Percentiles rank a stretch among this genome's conserved stretches.
phyloP scores from a whole-genome alignment of 2,113 vertebrate genomes.

The Nicator chloris region DNA sequence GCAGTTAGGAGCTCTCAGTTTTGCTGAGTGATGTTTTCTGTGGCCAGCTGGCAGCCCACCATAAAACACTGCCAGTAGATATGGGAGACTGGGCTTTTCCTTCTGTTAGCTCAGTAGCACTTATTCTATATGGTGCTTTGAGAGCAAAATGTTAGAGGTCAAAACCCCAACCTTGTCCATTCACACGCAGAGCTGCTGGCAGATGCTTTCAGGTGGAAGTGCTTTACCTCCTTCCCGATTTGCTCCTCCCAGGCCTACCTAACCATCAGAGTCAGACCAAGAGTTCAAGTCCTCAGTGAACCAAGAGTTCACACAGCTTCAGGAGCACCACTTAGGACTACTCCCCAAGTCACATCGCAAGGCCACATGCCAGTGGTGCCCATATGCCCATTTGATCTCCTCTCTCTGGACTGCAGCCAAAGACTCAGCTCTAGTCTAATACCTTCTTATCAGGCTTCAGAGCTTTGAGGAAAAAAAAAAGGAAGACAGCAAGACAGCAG shows the following conservation, averaged over 20 bases:
- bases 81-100: not conserved
- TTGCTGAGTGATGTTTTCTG: not conserved
- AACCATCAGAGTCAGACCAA: not conserved
- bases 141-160: not conserved
- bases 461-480: not conserved
- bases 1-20: not conserved
- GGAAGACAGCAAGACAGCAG: not conserved
- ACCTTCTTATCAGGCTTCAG: constrained; percentile 38
- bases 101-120: not conserved
- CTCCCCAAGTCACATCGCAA: not conserved
- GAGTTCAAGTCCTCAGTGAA: not conserved
- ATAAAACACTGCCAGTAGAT: not conserved
- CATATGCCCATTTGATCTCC: constrained; percentile 11
- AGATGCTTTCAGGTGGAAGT: not conserved
- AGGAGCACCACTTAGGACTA: not conserved
- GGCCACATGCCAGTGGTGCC: not conserved
- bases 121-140: not conserved
- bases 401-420: constrained; percentile 23
- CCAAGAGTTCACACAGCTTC: not conserved
- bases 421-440: constrained; percentile 25
- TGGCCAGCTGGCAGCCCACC: not conserved
- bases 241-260: not conserved
- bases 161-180: not conserved
- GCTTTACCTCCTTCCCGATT: not conserved
- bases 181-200: not conserved